Percentiles rank a stretch among this genome's conserved stretches.
Evolutionary conservation across 2,113 vertebrate species (phyloP).

Genomic region (Dunckerocampus dactyliophorus): DNA sequence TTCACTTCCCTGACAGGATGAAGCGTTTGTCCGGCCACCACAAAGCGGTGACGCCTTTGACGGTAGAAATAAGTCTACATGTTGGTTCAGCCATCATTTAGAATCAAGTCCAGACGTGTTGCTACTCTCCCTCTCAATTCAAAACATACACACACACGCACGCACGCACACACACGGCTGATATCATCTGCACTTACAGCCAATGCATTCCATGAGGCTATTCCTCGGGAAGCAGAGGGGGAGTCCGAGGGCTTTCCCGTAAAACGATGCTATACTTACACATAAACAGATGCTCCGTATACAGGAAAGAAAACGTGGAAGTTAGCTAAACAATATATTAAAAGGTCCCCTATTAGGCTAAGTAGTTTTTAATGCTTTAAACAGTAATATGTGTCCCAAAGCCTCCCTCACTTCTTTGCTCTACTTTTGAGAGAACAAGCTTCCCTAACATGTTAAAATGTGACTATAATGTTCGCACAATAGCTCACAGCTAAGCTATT

Average conservation of each 20-base stretch:
- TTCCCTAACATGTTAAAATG: too few species aligned
- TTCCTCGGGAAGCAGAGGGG: slow-evolving; percentile 13
- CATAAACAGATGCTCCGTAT: slow-evolving; percentile 1
- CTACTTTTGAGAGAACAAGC: too few species aligned
- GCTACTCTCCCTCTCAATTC: slow-evolving; percentile 7
- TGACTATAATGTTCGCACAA: too few species aligned
- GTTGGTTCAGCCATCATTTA: slow-evolving; percentile 7
- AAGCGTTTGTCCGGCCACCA: neutral
- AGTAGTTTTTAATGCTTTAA: too few species aligned
- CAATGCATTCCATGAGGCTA: slow-evolving; percentile 36
- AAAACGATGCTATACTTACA: neutral
- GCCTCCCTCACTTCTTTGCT: too few species aligned
- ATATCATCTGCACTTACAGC: slow-evolving; percentile 48
- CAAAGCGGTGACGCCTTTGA: neutral
- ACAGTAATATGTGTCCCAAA: too few species aligned
- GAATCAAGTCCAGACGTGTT: slow-evolving; percentile 43
- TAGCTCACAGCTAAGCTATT: too few species aligned
- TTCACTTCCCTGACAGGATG: neutral
- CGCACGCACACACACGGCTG: slow-evolving; percentile 20
- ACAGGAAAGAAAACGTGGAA: neutral
- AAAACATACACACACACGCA: slow-evolving; percentile 14
- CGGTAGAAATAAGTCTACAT: neutral
- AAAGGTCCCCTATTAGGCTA: too few species aligned
- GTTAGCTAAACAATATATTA: too few species aligned
- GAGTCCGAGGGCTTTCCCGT: slow-evolving; percentile 13